phyloP scores from a whole-genome alignment of 2,888 invertebrate species.

The Creontiades dilutus region DNA sequence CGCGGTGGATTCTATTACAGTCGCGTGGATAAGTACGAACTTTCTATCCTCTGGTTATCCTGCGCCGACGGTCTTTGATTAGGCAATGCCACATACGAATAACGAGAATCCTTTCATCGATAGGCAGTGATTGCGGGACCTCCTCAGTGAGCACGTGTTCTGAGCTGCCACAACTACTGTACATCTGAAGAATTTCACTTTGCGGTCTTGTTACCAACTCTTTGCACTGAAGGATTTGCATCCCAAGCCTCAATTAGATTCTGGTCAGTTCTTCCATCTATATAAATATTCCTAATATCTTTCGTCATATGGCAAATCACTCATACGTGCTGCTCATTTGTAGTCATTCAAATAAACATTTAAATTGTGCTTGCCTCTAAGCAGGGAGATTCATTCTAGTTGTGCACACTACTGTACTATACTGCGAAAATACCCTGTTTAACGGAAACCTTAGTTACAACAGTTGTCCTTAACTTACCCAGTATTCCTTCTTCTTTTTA shows the following conservation, averaged over 20 bases:
- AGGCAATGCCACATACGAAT: slow-evolving; percentile 18
- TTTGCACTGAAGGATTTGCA: not conserved
- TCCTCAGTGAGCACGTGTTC: slow-evolving; percentile 5
- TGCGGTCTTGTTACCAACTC: not conserved
- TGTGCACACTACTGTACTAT: too few relatives aligned
- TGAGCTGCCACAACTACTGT: not conserved
- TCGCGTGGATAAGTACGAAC: not conserved
- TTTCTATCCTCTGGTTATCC: slow-evolving; percentile 32
- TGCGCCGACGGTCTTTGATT: not conserved
- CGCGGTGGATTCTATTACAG: not conserved
- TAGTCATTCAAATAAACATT: too few relatives aligned
- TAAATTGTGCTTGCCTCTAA: too few relatives aligned
- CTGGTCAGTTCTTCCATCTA: too few relatives aligned
- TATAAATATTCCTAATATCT: too few relatives aligned
- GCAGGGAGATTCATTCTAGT: too few relatives aligned
- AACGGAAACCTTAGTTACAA: too few relatives aligned
- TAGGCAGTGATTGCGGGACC: not conserved
- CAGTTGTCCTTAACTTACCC: too few relatives aligned
- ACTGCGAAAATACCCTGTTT: too few relatives aligned
- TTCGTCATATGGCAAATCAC: too few relatives aligned
- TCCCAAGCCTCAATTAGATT: not conserved
- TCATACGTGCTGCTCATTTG: too few relatives aligned
- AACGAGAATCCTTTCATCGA: not conserved
- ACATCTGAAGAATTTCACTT: not conserved
- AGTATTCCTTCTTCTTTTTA: too few relatives aligned